A percentile compares a stretch with the other conserved stretches of the same genome.
Conservation (phyloP, 2,888 invertebrate species). For the Plebejus argus region DNA sequence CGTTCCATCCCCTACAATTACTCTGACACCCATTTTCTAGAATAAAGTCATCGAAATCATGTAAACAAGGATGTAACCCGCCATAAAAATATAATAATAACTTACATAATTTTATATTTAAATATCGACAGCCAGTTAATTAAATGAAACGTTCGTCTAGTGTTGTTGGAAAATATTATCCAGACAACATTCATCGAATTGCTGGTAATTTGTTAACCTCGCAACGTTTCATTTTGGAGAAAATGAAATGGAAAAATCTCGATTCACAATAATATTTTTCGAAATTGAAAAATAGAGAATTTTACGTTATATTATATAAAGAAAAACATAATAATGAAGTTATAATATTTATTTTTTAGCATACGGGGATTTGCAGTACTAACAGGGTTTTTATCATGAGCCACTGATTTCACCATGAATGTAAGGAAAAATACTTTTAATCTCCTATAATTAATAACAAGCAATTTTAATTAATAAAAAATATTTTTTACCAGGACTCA, state of each 20-base stretch:
- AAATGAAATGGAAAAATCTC: not conserved
- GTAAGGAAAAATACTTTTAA: too few relatives aligned
- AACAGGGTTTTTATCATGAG: not conserved
- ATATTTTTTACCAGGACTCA: too few relatives aligned
- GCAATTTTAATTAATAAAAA: too few relatives aligned
- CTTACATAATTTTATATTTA: not conserved
- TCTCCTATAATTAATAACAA: too few relatives aligned
- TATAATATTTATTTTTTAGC: too few relatives aligned
- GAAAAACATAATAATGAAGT: too few relatives aligned
- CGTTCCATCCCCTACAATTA: slow-evolving; percentile 1
- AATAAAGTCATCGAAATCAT: not conserved
- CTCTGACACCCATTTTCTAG: not conserved
- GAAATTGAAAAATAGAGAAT: not conserved
- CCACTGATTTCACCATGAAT: too few relatives aligned
- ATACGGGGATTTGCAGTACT: not conserved
- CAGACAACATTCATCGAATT: not conserved
- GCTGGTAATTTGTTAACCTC: not conserved
- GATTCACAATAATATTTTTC: not conserved
- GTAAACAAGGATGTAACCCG: not conserved
- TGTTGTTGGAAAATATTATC: not conserved
- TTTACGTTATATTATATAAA: too few relatives aligned
- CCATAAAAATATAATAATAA: not conserved
- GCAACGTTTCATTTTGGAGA: not conserved
- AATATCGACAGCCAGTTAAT: not conserved
- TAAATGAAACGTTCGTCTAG: not conserved